Base-by-base conservation (phyloP, 2,113 vertebrate species). In the Ctenodactylus gundi region DNA sequence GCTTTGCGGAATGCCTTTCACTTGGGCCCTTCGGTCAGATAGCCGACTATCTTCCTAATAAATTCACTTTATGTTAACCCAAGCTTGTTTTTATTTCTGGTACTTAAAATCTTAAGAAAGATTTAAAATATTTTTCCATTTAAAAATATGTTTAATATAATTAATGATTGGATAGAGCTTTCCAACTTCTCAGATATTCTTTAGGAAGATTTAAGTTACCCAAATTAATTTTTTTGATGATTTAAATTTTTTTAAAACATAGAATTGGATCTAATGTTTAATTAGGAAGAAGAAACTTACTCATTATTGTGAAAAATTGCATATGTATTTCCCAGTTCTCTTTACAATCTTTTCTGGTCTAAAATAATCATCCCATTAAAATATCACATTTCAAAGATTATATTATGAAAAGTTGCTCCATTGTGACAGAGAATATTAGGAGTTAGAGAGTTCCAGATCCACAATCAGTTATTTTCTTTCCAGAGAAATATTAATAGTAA, bases 361-460 rank as follows among this genome's bases (percentile, higher is more conserved):
- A 46, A 94, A 88, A 94, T 44, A 67, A 85, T 65, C 44, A 84
- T 68, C 46, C 12, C 67, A 57, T 92, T 92, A 76, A 90, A 95
- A 60, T 8, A 80, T 7, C 46, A 23, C 53, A 85, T 92, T 94
- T 95, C 55, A 92, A 92, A 92, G 64, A 55, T 85, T 68, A 27
- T 51, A 62, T 86, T 60, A 64, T 55, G 25, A 76, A 78, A 64
- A 64, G 1, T 68, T 72, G 6, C 57, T 92, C 93, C 21, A 58
- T 4, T 81, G 46, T 91, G 70, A 84, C 23, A 62, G 57, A 87
- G 25, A 60, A 15, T 31, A 34, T 78, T 94, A 85, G 34, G 29
- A 65, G 25, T 88, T 60, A 87, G n/a, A 65, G 46, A 65, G 3
- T 83, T 92, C 78, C 51, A 90, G 87, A 78, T 1, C 12, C 10